Base-by-base conservation (phyloP, 1,140 invertebrate genomes). In the Musca vetustissima region DNA sequence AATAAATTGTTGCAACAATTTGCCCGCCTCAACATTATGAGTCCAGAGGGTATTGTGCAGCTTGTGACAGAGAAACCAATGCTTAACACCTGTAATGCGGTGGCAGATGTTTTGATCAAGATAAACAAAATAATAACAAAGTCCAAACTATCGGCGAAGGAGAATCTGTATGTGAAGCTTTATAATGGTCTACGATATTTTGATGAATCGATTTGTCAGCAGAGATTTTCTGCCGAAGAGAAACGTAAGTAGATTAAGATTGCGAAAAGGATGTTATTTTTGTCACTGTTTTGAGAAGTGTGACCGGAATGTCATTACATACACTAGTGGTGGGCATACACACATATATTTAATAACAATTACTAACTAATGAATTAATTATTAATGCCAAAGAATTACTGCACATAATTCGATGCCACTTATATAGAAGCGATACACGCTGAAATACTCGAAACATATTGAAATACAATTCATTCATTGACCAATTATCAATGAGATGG, bases 11-110 rank as follows among this genome's bases (percentile, higher is more conserved):
- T 81, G 17, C 61, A 78, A 65, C 77, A 79, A 67, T 68, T 81
- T 61, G 80, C 80, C 14, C 73, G 76, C 4, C 71, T 81, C 3
- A 76, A 80, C 57, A 69, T 77, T 11, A 71, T 74, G 9, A 80
- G 80, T 73, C 80, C 80, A 13, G 80, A 81, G 67, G 70, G 80
- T 8, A 79, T 81, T 69, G 69, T 81, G 4, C 55, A 76, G 32
- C 52, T 81, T 21, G 55, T 81, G 47, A 70, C 80, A 0, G 70
- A 73, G 55, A 72, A 75, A 1, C 70, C 72, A 8, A 28, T 78
- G 1, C 3, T 21, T 1, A 70, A 73, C 0, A 73, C 73, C 7
- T 80, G 77, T 22, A 64, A 61, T 1, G 72, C 76, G 36, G 66
- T 80, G 22, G n/a, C 14, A 7, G 69, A 73, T 65, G 74, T 79